These are phyloP conservation scores for Pseudomyrmex dendroicus DNA, from an alignment of 1,140 invertebrate species.

Conservation along the genomic window DNA sequence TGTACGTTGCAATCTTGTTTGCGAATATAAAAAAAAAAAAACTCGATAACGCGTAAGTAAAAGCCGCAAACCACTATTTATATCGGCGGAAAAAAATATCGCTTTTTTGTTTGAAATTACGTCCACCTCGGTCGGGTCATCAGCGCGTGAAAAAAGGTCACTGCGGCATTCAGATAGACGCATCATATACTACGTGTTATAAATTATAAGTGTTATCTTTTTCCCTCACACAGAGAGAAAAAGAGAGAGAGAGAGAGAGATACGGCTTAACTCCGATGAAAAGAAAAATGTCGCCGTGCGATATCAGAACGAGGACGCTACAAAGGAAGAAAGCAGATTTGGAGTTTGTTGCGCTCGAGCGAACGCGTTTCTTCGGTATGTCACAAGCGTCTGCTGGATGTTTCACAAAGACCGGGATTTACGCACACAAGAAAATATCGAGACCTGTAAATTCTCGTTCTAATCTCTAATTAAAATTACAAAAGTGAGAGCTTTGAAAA, in stretches of 20 bases:
- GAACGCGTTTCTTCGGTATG: background rate
- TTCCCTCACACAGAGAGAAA: too few species aligned
- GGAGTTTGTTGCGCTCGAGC: background rate
- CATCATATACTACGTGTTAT: slow-evolving; percentile 16
- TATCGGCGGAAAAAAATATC: slow-evolving; percentile 14
- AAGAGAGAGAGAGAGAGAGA: background rate
- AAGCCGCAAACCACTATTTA: slow-evolving; percentile 24
- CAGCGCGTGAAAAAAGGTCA: slow-evolving; percentile 18
- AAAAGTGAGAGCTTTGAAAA: too few species aligned
- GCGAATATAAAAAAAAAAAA: slow-evolving; percentile 25
- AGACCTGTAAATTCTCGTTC: background rate
- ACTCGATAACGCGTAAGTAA: background rate
- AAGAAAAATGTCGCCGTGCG: slow-evolving; percentile 45
- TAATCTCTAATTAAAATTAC: too few species aligned
- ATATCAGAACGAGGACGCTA: slow-evolving; percentile 29
- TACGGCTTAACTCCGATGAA: slow-evolving; percentile 33
- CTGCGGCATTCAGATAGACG: background rate
- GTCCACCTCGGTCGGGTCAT: background rate
- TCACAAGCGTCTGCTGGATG: background rate
- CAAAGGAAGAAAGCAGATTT: slow-evolving; percentile 40
- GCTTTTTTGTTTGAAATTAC: slow-evolving; percentile 32
- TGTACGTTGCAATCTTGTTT: background rate
- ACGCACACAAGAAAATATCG: background rate
- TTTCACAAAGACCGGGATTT: background rate
- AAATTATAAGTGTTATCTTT: slow-evolving; percentile 50